These are phyloP conservation scores for Ips nitidus DNA, from an alignment of 1,140 invertebrate species.

Conservation along the genomic window DNA sequence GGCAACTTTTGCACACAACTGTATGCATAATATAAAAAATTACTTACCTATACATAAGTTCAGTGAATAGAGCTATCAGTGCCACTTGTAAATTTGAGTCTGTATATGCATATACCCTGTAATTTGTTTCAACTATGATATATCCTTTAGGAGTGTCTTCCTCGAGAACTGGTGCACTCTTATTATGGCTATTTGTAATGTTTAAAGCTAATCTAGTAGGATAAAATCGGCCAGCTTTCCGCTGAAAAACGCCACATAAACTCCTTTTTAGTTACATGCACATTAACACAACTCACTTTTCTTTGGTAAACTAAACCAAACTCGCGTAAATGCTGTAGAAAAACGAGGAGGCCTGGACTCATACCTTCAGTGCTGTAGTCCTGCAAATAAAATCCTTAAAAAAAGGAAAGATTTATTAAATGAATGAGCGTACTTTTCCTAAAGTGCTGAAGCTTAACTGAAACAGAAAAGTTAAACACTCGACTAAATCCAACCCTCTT, in stretches of 20 bases:
- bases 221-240: constrained; percentile 91
- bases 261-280: constrained; percentile 7
- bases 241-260: constrained; percentile 53
- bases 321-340: constrained; percentile 94
- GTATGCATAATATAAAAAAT: neutral
- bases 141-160: constrained; percentile 69
- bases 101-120: constrained; percentile 94
- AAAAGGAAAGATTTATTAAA: constrained; percentile 9
- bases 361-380: constrained; percentile 96
- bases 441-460: constrained; percentile 95
- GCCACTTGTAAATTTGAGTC: constrained; percentile 92
- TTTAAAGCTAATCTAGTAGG: constrained; percentile 91
- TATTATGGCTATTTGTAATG: constrained; percentile 72
- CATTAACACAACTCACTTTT: constrained; percentile 62
- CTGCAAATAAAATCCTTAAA: constrained; percentile 53
- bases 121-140: constrained; percentile 96
- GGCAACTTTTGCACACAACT: no score
- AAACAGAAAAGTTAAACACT: constrained; percentile 92
- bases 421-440: constrained; percentile 70
- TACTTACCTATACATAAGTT: constrained; percentile 83
- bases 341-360: constrained; percentile 82
- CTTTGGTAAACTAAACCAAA: constrained; percentile 97
- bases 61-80: constrained; percentile 87
- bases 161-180: constrained; percentile 54
- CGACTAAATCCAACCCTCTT: constrained; percentile 80